Evolutionary conservation across 2,797 vertebrate species (phyloP).

Genomic region (Gymnoscopelus braueri): DNA sequence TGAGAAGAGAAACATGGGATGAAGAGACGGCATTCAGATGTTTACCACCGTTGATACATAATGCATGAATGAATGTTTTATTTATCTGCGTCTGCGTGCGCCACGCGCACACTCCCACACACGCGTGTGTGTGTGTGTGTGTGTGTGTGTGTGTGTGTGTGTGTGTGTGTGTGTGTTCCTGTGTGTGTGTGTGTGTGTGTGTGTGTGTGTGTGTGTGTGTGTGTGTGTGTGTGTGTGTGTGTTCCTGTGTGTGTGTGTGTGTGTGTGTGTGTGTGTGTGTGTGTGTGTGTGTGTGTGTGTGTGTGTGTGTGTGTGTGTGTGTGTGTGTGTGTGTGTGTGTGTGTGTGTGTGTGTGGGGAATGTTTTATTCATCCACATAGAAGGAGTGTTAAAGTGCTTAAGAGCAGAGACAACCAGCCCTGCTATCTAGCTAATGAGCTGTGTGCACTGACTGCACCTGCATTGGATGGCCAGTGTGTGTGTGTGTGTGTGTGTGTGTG

Average conservation of each 20-base stretch:
- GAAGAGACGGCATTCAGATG: no score
- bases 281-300: conserved; percentile 1
- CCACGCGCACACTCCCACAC: background rate
- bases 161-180: no score
- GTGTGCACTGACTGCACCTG: conserved; percentile 14
- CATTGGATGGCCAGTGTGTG: conserved; percentile 19
- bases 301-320: background rate
- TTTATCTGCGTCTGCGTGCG: conserved; percentile 20
- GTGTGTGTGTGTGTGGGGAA: background rate
- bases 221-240: background rate
- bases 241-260: conserved; percentile 2
- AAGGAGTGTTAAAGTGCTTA: conserved; percentile 44
- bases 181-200: conserved; percentile 14
- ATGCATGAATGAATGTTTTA: conserved; percentile 56
- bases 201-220: background rate
- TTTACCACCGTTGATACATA: conserved; percentile 39
- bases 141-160: conserved; percentile 3
- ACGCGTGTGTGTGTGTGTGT: background rate
- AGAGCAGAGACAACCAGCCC: conserved; percentile 34
- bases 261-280: background rate
- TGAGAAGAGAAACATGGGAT: no score
- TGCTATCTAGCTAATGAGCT: conserved; percentile 48
- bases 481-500: conserved; percentile 20
- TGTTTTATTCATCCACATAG: conserved; percentile 53
- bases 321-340: conserved; percentile 14